These are phyloP conservation scores for Morelia viridis DNA, from an alignment of 2,797 vertebrate species.

Conservation along the genomic window DNA sequence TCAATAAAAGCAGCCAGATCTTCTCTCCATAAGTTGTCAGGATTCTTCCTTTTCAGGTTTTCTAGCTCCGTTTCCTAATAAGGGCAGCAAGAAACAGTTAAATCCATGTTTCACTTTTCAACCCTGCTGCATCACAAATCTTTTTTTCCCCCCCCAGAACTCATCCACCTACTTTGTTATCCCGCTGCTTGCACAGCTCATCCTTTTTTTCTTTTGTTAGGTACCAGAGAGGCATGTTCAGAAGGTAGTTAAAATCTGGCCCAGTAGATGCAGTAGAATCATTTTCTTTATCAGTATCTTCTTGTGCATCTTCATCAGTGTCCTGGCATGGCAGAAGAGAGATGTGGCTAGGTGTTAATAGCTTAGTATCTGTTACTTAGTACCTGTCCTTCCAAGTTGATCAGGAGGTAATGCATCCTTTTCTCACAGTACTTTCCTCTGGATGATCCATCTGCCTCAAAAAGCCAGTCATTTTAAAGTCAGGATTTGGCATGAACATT, in stretches of 20 bases:
- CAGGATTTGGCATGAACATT: background rate
- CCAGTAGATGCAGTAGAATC: constrained; percentile 71
- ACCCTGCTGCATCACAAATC: background rate
- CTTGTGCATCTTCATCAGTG: constrained; percentile 66
- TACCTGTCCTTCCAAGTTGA: background rate
- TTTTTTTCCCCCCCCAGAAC: too few species aligned
- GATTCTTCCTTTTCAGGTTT: constrained; percentile 79
- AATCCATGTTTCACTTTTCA: background rate
- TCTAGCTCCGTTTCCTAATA: constrained; percentile 81
- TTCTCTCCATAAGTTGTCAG: constrained; percentile 88
- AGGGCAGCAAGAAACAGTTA: constrained; percentile 23
- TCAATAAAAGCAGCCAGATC: constrained; percentile 89
- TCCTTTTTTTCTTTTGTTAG: constrained; percentile 98
- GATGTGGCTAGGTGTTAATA: background rate
- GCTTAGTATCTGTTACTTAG: background rate
- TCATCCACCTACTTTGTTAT: constrained; percentile 81
- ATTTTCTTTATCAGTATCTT: constrained; percentile 68
- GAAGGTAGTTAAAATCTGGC: constrained; percentile 95
- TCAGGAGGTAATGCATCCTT: background rate
- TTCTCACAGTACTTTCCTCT: background rate
- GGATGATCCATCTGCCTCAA: background rate
- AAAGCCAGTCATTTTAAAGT: background rate
- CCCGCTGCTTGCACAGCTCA: constrained; percentile 90
- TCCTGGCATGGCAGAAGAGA: constrained; percentile 49
- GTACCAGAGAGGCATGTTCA: constrained; percentile 98